Evolutionary conservation across 2,888 invertebrate genomes (phyloP).

Genomic region (Axea sp.): DNA sequence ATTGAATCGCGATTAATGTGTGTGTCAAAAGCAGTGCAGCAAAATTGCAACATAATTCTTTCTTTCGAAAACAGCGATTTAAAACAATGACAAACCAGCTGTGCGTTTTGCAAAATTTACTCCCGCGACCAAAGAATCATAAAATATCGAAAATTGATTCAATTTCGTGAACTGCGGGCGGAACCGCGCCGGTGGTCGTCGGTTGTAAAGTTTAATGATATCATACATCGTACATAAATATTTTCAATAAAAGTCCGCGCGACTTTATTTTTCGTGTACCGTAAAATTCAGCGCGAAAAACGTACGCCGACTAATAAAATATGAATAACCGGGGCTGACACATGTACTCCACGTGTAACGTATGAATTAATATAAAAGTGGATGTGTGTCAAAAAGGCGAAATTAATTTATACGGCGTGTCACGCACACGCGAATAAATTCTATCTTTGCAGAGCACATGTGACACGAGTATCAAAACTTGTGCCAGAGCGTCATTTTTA

Average conservation of each 20-base stretch:
- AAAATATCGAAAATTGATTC: background rate
- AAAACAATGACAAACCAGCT: too few species aligned
- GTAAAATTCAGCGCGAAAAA: background rate
- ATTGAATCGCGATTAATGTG: too few species aligned
- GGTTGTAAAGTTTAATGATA: conserved; percentile 8
- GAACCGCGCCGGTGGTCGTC: background rate
- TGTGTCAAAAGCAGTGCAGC: too few species aligned
- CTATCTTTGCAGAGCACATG: background rate
- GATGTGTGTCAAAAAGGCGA: conserved; percentile 1
- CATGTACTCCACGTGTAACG: conserved; percentile 11
- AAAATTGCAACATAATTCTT: too few species aligned
- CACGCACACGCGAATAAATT: background rate
- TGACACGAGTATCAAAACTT: too few species aligned
- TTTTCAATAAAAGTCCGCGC: too few species aligned
- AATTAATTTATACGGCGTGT: conserved; percentile 3
- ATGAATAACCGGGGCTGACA: conserved; percentile 18
- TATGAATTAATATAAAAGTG: conserved; percentile 19
- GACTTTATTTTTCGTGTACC: background rate
- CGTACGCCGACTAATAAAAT: conserved; percentile 10
- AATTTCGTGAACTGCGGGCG: too few species aligned
- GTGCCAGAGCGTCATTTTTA: too few species aligned
- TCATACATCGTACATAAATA: conserved; percentile 1
- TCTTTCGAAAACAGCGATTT: too few species aligned
- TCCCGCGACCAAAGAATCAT: too few species aligned
- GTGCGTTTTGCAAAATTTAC: too few species aligned